Conservation (phyloP, 2,797 vertebrate genomes). For the Remorina albescens region DNA sequence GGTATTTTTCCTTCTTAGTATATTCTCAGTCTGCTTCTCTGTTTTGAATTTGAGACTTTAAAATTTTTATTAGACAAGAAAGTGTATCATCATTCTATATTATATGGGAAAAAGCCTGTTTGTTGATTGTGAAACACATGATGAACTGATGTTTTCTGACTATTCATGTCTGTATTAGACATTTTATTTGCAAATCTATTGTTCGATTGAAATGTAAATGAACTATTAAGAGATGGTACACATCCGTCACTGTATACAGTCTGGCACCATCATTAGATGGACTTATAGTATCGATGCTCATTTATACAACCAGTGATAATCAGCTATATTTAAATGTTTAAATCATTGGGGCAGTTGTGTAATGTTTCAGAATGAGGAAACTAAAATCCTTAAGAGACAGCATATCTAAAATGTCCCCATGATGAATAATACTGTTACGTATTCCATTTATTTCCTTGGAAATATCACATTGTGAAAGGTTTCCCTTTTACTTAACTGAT, state of each 20-base stretch:
- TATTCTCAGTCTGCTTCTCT: constrained; percentile 67
- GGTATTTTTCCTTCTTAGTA: constrained; percentile 73
- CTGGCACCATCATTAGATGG: constrained; percentile 97
- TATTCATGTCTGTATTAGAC: constrained; percentile 99
- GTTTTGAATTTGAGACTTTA: constrained; percentile 75
- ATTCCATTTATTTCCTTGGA: constrained; percentile 94
- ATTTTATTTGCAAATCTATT: constrained; percentile 99
- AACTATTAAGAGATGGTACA: constrained; percentile 96
- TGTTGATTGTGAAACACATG: constrained; percentile 94
- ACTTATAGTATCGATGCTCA: constrained; percentile 89
- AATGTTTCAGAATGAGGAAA: constrained; percentile 78
- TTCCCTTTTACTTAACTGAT: constrained; percentile 90
- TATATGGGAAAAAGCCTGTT: constrained; percentile 87
- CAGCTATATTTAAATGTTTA: constrained; percentile 92
- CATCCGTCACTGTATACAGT: constrained; percentile 98
- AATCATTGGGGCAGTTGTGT: constrained; percentile 70
- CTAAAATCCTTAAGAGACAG: constrained; percentile 89
- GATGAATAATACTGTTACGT: constrained; percentile 93
- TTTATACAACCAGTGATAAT: constrained; percentile 94
- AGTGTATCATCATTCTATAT: constrained; percentile 89
- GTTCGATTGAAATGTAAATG: constrained; percentile 99
- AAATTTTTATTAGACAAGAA: constrained; percentile 68
- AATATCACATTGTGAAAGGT: constrained; percentile 91
- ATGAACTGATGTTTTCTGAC: constrained; percentile 93
- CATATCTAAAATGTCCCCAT: constrained; percentile 89